Evolutionary conservation across 2,797 vertebrate species (phyloP).

Genomic region (Cossypha dichroa): DNA sequence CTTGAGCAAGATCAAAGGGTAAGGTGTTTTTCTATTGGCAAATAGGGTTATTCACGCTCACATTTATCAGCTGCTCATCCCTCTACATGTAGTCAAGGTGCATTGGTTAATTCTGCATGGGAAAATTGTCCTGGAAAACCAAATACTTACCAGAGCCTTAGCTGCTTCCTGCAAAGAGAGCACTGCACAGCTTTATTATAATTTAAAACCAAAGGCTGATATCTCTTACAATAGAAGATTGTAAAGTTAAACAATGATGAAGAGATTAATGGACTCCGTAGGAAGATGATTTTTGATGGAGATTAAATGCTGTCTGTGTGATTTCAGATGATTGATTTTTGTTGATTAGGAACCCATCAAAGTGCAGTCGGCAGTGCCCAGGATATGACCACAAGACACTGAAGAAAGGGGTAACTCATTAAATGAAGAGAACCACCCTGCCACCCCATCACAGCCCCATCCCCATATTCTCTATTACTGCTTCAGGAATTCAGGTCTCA

Average conservation of each 20-base stretch:
- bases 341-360: slow-evolving; percentile 53
- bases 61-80: neutral
- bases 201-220: slow-evolving; percentile 7
- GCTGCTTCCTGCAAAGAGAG: neutral
- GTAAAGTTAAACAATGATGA: slow-evolving; percentile 44
- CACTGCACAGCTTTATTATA: neutral
- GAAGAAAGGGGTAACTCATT: slow-evolving; percentile 32
- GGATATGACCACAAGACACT: neutral
- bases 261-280: slow-evolving; percentile 46
- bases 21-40: neutral
- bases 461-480: neutral
- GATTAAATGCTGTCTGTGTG: slow-evolving; percentile 38
- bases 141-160: neutral
- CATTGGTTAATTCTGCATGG: neutral
- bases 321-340: slow-evolving; percentile 58
- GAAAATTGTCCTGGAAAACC: neutral
- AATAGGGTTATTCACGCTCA: neutral
- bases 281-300: slow-evolving; percentile 44
- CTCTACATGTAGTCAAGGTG: neutral
- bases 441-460: neutral
- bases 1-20: neutral
- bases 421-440: neutral
- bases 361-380: slow-evolving; percentile 23
- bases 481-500: neutral
- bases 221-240: slow-evolving; percentile 18